Evolutionary conservation across 2,797 vertebrate genomes (phyloP).

Genomic region (Pangasius krempfi): DNA sequence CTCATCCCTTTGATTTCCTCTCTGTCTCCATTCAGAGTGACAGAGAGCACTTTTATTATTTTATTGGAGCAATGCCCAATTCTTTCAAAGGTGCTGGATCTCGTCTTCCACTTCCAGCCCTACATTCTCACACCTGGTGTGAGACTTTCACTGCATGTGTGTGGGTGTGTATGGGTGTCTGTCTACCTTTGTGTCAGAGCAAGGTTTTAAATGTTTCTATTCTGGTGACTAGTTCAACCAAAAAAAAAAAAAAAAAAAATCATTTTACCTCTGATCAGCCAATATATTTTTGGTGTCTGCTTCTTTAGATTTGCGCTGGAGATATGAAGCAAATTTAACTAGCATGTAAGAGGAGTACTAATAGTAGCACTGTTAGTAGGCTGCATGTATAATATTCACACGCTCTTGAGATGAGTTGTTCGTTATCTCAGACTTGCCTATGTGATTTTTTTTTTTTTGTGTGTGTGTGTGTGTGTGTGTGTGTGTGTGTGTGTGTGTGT

Average conservation of each 20-base stretch:
- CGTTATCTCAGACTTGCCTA: background rate
- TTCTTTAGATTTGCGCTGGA: background rate
- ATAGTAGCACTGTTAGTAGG: background rate
- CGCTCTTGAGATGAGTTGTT: background rate
- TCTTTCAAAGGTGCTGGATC: constrained; percentile 69
- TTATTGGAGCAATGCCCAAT: constrained; percentile 74
- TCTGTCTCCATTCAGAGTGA: constrained; percentile 61
- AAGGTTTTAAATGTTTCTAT: background rate
- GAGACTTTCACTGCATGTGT: constrained; percentile 28
- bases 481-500: no score
- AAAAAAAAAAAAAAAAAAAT: no score
- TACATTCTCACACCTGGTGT: constrained; percentile 54
- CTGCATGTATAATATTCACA: background rate
- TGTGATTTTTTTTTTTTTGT: background rate
- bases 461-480: background rate
- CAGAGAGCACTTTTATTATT: constrained; percentile 74
- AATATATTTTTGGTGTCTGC: background rate
- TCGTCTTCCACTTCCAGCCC: constrained; percentile 53
- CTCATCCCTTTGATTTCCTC: constrained; percentile 59
- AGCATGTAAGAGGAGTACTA: background rate
- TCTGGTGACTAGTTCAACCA: background rate
- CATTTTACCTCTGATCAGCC: background rate
- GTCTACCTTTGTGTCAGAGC: constrained; percentile 15
- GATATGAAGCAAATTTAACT: background rate
- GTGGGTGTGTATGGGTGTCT: constrained; percentile 22